Evolutionary conservation across 2,888 invertebrate genomes (phyloP).

Genomic region (Ariolimax columbianus): DNA sequence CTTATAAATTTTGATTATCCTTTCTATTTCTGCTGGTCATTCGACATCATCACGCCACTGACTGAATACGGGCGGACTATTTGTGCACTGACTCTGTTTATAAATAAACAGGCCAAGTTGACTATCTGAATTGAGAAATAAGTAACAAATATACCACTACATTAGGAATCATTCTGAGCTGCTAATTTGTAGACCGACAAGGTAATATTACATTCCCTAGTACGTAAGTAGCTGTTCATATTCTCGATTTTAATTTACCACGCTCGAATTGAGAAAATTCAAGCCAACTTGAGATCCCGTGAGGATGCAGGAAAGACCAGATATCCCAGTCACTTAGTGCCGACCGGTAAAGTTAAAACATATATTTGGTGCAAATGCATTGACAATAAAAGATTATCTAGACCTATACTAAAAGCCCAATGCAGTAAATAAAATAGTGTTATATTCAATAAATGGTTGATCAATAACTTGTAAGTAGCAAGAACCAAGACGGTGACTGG

Average conservation of each 20-base stretch:
- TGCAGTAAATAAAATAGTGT: too few relatives aligned
- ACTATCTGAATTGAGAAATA: neutral
- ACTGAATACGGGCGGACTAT: neutral
- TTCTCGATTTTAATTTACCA: neutral
- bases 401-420: too few relatives aligned
- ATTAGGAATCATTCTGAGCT: neutral
- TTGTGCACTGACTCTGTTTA: neutral
- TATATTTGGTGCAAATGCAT: too few relatives aligned
- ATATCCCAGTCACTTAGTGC: too few relatives aligned
- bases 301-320: too few relatives aligned
- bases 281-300: too few relatives aligned
- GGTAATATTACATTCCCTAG: neutral
- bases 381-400: too few relatives aligned
- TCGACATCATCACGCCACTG: constrained; percentile 14
- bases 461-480: too few relatives aligned
- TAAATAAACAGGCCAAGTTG: constrained; percentile 19
- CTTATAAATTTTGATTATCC: neutral
- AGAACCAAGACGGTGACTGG: too few relatives aligned
- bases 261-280: neutral
- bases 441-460: too few relatives aligned
- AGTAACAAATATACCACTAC: neutral
- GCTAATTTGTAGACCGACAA: neutral
- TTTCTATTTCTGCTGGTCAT: neutral
- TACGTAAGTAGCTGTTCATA: neutral
- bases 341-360: too few relatives aligned